Conservation (phyloP, 2,888 invertebrate genomes). For the Sinodicranocentrus sp. region DNA sequence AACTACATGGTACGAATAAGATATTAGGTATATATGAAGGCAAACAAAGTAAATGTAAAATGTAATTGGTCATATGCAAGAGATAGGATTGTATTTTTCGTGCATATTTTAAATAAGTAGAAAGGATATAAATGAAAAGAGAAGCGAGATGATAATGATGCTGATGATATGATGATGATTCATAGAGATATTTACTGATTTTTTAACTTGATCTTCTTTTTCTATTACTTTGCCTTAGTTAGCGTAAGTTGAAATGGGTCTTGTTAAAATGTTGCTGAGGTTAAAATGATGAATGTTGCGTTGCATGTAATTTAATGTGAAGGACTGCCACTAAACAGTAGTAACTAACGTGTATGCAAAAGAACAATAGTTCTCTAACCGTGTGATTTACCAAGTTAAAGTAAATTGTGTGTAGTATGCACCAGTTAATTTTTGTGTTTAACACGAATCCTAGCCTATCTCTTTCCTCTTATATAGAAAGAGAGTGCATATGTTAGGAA, state of each 20-base stretch:
- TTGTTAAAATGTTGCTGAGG: neutral
- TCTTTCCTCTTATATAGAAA: neutral
- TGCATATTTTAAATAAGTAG: no score
- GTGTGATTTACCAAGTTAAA: neutral
- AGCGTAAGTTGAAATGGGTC: neutral
- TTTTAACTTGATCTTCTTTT: no score
- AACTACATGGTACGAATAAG: no score
- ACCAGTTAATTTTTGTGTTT: constrained; percentile 26
- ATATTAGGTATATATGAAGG: no score
- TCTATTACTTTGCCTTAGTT: no score
- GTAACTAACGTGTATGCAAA: neutral
- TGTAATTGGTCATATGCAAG: no score
- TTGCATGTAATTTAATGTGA: neutral
- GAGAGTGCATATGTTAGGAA: neutral
- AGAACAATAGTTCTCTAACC: neutral
- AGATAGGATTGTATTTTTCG: no score
- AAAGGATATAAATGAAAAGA: no score
- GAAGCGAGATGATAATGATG: no score
- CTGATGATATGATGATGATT: no score
- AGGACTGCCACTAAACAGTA: neutral
- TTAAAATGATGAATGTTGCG: neutral
- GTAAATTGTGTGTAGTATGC: constrained; percentile 1
- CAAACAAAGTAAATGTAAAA: no score
- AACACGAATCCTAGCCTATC: neutral
- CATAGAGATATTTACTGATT: no score